phyloP scores from a whole-genome alignment of 2,113 vertebrate species.

The Willisornis vidua region DNA sequence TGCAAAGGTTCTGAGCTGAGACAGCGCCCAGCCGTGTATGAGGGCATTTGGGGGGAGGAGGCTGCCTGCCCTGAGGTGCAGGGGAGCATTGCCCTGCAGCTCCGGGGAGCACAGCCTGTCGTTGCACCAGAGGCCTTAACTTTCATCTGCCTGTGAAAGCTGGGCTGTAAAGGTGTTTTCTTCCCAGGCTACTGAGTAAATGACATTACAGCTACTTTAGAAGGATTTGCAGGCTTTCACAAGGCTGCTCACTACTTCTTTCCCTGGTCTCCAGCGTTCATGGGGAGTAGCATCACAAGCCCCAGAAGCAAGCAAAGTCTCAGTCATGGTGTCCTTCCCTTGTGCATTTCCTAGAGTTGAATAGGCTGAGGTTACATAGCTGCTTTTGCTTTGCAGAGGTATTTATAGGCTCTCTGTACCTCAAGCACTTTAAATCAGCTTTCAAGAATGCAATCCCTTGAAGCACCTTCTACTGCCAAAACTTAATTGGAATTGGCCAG shows the following conservation, averaged over 20 bases:
- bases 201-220: neutral
- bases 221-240: neutral
- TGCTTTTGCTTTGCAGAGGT: neutral
- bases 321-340: neutral
- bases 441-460: neutral
- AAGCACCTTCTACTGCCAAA: neutral
- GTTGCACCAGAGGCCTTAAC: too few species aligned
- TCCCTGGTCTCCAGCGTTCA: neutral
- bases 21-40: rapidly evolving
- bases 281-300: neutral
- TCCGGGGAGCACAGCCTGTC: neutral
- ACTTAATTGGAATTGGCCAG: neutral
- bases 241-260: neutral
- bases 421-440: neutral
- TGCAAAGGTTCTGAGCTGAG: rapidly evolving
- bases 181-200: neutral
- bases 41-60: neutral
- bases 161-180: neutral
- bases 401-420: neutral
- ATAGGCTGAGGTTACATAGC: neutral
- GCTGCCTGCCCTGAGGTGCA: neutral
- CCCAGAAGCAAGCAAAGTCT: neutral
- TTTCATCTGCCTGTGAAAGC: neutral
- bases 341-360: neutral
- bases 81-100: rapidly evolving